Conservation (phyloP, 2,888 invertebrate genomes). For the Drosophila incognita region DNA sequence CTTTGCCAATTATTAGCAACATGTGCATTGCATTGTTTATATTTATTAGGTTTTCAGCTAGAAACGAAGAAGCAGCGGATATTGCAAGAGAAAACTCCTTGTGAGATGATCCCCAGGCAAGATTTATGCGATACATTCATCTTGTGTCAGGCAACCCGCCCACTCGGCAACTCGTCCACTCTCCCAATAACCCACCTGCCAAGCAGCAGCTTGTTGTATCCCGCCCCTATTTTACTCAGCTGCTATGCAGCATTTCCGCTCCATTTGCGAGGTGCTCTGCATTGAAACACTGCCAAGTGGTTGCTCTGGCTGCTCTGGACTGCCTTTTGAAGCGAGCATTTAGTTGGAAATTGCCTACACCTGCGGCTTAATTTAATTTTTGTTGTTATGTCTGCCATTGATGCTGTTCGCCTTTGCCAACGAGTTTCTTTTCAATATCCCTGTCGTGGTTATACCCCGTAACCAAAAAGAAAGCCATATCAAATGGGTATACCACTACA, state of each 20-base stretch:
- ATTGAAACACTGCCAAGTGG: constrained; percentile 73
- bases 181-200: constrained; percentile 18
- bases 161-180: constrained; percentile 13
- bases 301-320: constrained; percentile 4
- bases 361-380: constrained; percentile 79
- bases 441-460: constrained; percentile 9
- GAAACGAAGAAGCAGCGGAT: constrained; percentile 48
- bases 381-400: constrained; percentile 51
- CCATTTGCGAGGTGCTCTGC: constrained; percentile 63
- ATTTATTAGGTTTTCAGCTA: constrained; percentile 68
- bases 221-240: constrained; percentile 2
- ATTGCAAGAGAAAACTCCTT: constrained; percentile 64
- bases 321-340: constrained; percentile 67
- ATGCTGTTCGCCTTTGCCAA: constrained; percentile 44
- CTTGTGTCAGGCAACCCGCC: constrained; percentile 43
- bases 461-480: too few relatives aligned
- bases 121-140: constrained; percentile 77
- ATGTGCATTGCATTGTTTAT: constrained; percentile 62
- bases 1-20: constrained; percentile 67
- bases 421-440: constrained; percentile 26
- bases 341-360: constrained; percentile 79
- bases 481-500: not conserved
- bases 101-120: constrained; percentile 66
- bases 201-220: not conserved
- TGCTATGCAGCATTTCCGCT: constrained; percentile 71